Evolutionary conservation across 2,113 vertebrate genomes (phyloP).

Genomic region (Daubentonia madagascariensis): DNA sequence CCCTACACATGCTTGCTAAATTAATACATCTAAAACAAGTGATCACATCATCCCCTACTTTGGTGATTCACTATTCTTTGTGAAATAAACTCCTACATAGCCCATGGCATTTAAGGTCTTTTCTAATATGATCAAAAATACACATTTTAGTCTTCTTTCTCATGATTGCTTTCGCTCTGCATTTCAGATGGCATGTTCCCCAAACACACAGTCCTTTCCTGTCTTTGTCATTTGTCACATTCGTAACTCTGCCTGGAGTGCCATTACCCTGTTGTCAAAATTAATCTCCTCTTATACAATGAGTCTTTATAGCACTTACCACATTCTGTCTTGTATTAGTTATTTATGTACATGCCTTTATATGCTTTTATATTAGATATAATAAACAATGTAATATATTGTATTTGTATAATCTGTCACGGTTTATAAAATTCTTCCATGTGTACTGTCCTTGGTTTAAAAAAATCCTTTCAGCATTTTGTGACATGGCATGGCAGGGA

Average conservation of each 20-base stretch:
- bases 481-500: background rate
- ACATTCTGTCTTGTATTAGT: background rate
- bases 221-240: background rate
- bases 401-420: background rate
- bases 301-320: background rate
- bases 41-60: background rate
- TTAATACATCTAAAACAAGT: background rate
- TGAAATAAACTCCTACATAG: background rate
- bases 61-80: background rate
- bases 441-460: too few relatives aligned
- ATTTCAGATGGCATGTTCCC: background rate
- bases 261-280: background rate
- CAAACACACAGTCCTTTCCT: background rate
- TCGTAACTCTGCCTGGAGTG: background rate
- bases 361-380: background rate
- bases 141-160: background rate
- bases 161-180: background rate
- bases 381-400: background rate
- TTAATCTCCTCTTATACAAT: background rate
- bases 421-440: background rate
- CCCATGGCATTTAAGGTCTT: background rate
- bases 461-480: background rate
- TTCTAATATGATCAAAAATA: background rate
- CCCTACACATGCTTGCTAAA: background rate
- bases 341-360: background rate